Evolutionary conservation across 2,797 vertebrate genomes (phyloP).

Genomic region (Gymnothorax javanicus): DNA sequence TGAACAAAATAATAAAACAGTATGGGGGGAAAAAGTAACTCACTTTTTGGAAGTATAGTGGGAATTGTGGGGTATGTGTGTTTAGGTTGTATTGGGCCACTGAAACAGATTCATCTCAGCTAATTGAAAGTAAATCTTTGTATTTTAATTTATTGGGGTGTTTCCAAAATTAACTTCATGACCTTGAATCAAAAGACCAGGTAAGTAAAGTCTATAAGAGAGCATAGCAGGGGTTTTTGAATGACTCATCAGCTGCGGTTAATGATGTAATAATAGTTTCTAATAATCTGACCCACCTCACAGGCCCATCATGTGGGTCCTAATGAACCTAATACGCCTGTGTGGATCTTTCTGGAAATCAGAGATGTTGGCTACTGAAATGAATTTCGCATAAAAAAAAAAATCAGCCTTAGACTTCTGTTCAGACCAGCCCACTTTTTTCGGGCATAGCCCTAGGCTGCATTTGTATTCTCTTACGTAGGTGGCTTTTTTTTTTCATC

Average conservation of each 20-base stretch:
- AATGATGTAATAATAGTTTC: not conserved
- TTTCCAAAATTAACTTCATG: not conserved
- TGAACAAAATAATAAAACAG: too few species aligned
- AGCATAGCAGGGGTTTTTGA: not conserved
- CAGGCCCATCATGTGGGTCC: not conserved
- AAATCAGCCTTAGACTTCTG: too few species aligned
- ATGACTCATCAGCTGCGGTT: not conserved
- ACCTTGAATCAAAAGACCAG: conserved; percentile 12
- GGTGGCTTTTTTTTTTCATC: too few species aligned
- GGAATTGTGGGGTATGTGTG: not conserved
- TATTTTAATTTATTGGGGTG: not conserved
- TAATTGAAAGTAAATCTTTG: not conserved
- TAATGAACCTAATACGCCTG: not conserved
- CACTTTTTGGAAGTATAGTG: not conserved
- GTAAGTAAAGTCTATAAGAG: not conserved
- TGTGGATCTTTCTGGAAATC: not conserved
- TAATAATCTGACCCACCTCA: not conserved
- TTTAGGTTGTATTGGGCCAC: not conserved
- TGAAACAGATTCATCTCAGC: not conserved
- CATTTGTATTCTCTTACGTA: too few species aligned
- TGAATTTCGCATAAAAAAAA: not conserved
- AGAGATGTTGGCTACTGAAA: not conserved
- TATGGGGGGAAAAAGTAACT: not conserved
- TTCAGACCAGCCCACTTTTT: too few species aligned
- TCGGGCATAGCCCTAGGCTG: too few species aligned